Evolutionary conservation across 2,888 invertebrate species (phyloP).

Genomic region (Cantharis lateralis): DNA sequence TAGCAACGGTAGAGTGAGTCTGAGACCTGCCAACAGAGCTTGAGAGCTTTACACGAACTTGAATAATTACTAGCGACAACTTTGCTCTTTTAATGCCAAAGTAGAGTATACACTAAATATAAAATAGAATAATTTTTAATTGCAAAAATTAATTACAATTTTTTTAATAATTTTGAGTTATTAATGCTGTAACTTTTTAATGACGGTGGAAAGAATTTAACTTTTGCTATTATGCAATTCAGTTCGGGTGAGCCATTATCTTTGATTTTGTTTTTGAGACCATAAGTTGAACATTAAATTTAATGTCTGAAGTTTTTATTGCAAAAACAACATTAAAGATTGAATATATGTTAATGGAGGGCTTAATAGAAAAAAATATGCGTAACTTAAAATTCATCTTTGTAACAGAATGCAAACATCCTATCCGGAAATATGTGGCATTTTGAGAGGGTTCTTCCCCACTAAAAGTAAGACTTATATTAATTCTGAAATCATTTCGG

Average conservation of each 20-base stretch:
- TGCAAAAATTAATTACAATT: constrained; percentile 27
- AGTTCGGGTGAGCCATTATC: not conserved
- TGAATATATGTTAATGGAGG: not conserved
- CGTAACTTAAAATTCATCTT: constrained; percentile 33
- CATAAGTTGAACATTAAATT: constrained; percentile 1
- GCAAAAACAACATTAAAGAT: not conserved
- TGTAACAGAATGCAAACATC: constrained; percentile 37
- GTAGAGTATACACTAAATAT: constrained; percentile 49
- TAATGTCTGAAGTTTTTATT: not conserved
- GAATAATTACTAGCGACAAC: constrained; percentile 53
- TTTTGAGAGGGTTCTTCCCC: constrained; percentile 28
- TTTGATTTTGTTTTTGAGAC: constrained; percentile 1
- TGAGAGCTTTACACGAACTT: constrained; percentile 52
- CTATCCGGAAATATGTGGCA: constrained; percentile 36
- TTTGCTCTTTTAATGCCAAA: constrained; percentile 47
- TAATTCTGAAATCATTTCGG: constrained; percentile 35
- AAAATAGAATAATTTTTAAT: constrained; percentile 41
- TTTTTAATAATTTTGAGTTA: not conserved
- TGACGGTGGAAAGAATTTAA: not conserved
- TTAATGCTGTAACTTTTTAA: not conserved
- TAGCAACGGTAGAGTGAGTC: constrained; percentile 46
- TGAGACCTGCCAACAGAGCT: constrained; percentile 48
- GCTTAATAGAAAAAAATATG: constrained; percentile 24
- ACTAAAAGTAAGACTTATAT: constrained; percentile 34
- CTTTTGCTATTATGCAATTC: not conserved